A percentile compares a stretch with the other conserved stretches of the same genome.
These are phyloP conservation scores for Paelopatides confundens DNA, from an alignment of 53 echinoderm and acorn worm genomes.

Conservation along the genomic window DNA sequence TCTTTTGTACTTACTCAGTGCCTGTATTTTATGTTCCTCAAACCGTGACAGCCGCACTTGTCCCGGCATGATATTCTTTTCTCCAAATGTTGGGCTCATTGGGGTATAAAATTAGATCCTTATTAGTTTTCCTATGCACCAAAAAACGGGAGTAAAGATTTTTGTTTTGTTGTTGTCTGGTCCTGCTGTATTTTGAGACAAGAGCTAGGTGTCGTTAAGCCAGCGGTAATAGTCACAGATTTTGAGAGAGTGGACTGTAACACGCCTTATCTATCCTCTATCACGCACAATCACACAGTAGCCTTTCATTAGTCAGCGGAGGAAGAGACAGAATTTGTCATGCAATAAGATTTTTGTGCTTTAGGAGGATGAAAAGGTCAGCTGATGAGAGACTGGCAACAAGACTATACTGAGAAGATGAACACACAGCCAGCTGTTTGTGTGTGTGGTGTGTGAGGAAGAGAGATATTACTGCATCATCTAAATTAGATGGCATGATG, in stretches of 20 bases:
- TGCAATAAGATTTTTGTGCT: not conserved
- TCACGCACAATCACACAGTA: not conserved
- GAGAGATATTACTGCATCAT: constrained; percentile 9
- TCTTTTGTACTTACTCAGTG: constrained; percentile 13
- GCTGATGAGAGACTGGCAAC: constrained; percentile 12
- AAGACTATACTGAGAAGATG: constrained; percentile 10
- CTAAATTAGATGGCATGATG: constrained; percentile 3
- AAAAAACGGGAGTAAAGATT: not conserved
- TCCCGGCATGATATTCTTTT: constrained; percentile 32
- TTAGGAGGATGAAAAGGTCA: constrained; percentile 34
- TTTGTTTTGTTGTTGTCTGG: not conserved
- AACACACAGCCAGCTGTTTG: not conserved
- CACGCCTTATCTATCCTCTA: constrained; percentile 24
- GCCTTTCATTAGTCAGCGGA: constrained; percentile 33
- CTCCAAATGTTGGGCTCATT: constrained; percentile 45
- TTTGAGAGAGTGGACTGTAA: constrained; percentile 8
- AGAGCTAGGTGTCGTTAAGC: not conserved
- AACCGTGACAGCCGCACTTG: constrained; percentile 45
- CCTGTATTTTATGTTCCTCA: constrained; percentile 41
- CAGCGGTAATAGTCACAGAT: not conserved
- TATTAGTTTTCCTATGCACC: not conserved
- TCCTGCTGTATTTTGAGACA: not conserved
- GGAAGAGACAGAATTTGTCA: not conserved
- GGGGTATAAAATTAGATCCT: constrained; percentile 28
- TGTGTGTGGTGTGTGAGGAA: no score